A percentile compares a stretch with the other conserved stretches of the same genome.
Evolutionary conservation across 2,888 invertebrate genomes (phyloP).

Genomic region (Lasioglossum figueresi): DNA sequence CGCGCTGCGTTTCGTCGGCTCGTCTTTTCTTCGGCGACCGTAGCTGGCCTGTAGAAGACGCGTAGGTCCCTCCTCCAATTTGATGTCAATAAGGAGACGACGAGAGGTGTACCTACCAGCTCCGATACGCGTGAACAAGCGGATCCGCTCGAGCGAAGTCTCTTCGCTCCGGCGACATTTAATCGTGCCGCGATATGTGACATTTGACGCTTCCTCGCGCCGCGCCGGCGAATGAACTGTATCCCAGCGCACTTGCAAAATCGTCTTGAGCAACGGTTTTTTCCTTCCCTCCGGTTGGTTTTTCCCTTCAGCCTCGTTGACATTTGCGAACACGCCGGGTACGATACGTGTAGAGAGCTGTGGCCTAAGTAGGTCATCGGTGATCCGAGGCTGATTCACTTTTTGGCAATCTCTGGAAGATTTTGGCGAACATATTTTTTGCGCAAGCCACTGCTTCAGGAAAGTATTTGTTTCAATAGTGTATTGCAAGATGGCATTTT

Average conservation of each 20-base stretch:
- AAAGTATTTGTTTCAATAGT: not conserved
- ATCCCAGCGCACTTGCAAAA: constrained; percentile 42
- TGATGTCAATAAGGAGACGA: not conserved
- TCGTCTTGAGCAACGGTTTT: constrained; percentile 32
- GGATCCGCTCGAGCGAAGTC: constrained; percentile 5
- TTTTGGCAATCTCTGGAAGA: not conserved
- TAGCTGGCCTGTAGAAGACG: not conserved
- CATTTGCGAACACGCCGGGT: constrained; percentile 35
- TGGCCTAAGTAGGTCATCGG: not conserved
- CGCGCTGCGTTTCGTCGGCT: constrained; percentile 32
- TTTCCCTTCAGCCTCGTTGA: constrained; percentile 44
- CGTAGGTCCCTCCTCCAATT: constrained; percentile 35
- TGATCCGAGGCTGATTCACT: not conserved
- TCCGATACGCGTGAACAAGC: not conserved
- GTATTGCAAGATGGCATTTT: not conserved
- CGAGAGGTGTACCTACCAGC: not conserved
- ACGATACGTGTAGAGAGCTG: not conserved
- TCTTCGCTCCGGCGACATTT: constrained; percentile 60
- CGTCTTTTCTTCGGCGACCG: constrained; percentile 18
- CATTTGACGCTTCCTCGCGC: constrained; percentile 60
- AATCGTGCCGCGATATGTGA: constrained; percentile 59
- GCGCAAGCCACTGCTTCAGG: no score
- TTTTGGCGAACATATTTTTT: not conserved
- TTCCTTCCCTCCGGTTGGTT: constrained; percentile 23
- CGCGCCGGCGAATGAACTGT: constrained; percentile 20